Conservation (phyloP, 2,113 vertebrate genomes). For the Aythya baeri region DNA sequence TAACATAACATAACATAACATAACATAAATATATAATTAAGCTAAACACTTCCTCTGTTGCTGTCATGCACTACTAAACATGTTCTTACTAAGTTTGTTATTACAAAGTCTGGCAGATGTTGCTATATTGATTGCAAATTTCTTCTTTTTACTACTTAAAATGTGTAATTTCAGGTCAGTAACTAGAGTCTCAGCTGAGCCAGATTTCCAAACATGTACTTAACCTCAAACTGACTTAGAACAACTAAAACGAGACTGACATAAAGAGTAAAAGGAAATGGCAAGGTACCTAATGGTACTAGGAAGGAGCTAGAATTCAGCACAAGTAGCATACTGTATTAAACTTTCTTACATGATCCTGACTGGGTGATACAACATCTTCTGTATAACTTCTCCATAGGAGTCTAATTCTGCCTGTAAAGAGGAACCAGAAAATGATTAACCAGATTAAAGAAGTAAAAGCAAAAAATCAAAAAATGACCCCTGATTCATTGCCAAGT, state of each 20-base stretch:
- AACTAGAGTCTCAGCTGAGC: background rate
- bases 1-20: background rate
- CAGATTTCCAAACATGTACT: slow-evolving; percentile 15
- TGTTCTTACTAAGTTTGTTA: slow-evolving; percentile 34
- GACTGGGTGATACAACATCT: background rate
- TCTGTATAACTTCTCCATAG: background rate
- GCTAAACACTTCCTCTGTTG: slow-evolving; percentile 23
- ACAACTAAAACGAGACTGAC: background rate
- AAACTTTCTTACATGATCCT: background rate
- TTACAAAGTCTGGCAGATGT: slow-evolving; percentile 39
- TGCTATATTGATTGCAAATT: slow-evolving; percentile 7
- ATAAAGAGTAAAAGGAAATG: background rate
- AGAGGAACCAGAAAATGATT: background rate
- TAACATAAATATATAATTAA: slow-evolving; percentile 5
- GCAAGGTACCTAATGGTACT: background rate
- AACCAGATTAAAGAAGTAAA: background rate
- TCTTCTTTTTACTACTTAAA: slow-evolving; percentile 1
- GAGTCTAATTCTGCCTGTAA: background rate
- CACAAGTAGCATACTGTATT: background rate
- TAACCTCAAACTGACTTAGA: slow-evolving; percentile 10
- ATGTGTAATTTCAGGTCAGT: slow-evolving; percentile 7
- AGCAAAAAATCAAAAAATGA: accelerated
- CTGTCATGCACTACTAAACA: background rate
- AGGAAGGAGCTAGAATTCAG: background rate
- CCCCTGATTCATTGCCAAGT: background rate